These are phyloP conservation scores for Neodiprion fabricii DNA, from an alignment of 1,140 invertebrate genomes.

Conservation along the genomic window DNA sequence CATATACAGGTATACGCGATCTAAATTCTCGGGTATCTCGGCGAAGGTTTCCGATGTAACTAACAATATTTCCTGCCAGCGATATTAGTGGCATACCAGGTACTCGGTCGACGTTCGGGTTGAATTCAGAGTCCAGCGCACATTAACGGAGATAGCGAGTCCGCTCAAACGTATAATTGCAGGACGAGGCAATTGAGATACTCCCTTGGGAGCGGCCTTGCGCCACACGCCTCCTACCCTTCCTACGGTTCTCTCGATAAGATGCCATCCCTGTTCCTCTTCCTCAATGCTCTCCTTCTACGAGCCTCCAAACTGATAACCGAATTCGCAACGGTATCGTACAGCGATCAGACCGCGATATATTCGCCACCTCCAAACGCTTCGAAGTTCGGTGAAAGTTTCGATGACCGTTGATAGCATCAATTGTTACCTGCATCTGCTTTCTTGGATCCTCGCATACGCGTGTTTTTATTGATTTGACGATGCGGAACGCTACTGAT, in stretches of 20 bases:
- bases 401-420: too few species aligned
- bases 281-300: slow-evolving; percentile 28
- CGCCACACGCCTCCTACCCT: slow-evolving; percentile 39
- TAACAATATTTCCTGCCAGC: slow-evolving; percentile 43
- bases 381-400: background rate
- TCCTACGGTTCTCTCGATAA: slow-evolving; percentile 44
- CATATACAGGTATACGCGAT: background rate
- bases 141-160: slow-evolving; percentile 58
- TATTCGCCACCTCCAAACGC: background rate
- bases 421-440: too few species aligned
- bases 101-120: slow-evolving; percentile 33
- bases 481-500: too few species aligned
- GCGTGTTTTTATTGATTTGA: too few species aligned
- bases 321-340: slow-evolving; percentile 47
- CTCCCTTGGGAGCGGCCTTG: slow-evolving; percentile 46
- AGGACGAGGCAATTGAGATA: slow-evolving; percentile 55
- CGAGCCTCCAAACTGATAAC: slow-evolving; percentile 44
- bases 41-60: slow-evolving; percentile 26
- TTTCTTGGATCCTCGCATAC: too few species aligned
- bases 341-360: slow-evolving; percentile 10
- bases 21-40: background rate
- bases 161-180: slow-evolving; percentile 60
- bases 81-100: background rate
- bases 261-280: slow-evolving; percentile 20
- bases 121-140: slow-evolving; percentile 47